phyloP scores from a whole-genome alignment of 2,888 invertebrate species.

The Scelioninae gen. 2 region DNA sequence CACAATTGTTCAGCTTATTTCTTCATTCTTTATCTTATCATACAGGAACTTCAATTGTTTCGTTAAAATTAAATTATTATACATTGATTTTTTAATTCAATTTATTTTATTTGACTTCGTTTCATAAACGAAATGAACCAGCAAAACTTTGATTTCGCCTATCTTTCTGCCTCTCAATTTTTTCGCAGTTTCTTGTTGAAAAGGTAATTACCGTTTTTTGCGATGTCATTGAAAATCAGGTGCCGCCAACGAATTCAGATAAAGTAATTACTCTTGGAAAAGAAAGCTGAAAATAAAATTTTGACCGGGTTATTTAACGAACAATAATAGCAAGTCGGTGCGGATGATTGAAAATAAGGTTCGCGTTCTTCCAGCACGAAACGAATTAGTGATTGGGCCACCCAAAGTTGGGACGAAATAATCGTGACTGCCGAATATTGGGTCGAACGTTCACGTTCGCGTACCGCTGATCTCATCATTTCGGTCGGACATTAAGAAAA shows the following conservation, averaged over 20 bases:
- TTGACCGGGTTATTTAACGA: slow-evolving; percentile 26
- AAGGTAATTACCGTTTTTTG: not conserved
- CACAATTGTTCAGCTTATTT: too few species aligned
- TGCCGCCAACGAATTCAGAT: slow-evolving; percentile 20
- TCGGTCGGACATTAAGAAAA: slow-evolving; percentile 46
- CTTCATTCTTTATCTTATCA: too few species aligned
- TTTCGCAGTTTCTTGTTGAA: not conserved
- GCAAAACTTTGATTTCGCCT: too few species aligned
- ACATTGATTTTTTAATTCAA: too few species aligned
- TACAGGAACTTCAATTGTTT: too few species aligned
- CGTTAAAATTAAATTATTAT: too few species aligned
- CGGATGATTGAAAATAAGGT: slow-evolving; percentile 49
- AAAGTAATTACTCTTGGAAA: slow-evolving; percentile 12
- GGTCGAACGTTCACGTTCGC: slow-evolving; percentile 23
- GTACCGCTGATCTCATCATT: slow-evolving; percentile 49
- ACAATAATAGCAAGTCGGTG: slow-evolving; percentile 49
- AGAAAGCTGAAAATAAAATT: slow-evolving; percentile 31
- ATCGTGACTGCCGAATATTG: slow-evolving; percentile 51
- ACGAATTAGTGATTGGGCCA: slow-evolving; percentile 55
- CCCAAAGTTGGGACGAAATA: slow-evolving; percentile 38
- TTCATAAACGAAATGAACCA: too few species aligned
- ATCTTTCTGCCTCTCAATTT: too few species aligned
- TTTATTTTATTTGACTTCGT: too few species aligned
- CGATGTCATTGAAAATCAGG: slow-evolving; percentile 11
- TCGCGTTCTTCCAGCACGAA: slow-evolving; percentile 47